Evolutionary conservation across 2,113 vertebrate genomes (phyloP), one percentile per base, ranked within the genome.

Genomic region (Chloebia gouldiae): DNA sequence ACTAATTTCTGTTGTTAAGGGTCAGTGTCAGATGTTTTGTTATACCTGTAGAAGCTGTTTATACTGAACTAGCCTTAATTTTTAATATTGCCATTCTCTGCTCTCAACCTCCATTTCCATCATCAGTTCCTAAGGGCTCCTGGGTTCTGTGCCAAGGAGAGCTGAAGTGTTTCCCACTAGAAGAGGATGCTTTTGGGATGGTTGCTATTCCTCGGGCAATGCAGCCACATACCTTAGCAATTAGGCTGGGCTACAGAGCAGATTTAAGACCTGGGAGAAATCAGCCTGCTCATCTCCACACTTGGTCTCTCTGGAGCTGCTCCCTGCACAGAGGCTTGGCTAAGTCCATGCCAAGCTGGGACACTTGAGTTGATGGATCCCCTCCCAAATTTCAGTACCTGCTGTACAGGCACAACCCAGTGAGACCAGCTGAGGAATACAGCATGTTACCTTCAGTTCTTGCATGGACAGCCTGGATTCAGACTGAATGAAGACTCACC

Each of bases 101-200:
- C 39, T 90, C 39, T 81, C 44, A 66, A n/a, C 16, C 6, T 81
- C 44, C 7, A 42, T 51, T 44, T 79, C 53, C 10, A n/a, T 24
- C 63, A 25, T 27, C 25, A n/a, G 5, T 69, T 80, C 25, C 30
- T 31, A 39, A 80, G 57, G 45, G 39, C 19, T 72, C 31, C 47
- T 66, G 59, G 31, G 20, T 27, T 13, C 42, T 1, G 6, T 49
- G 61, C 57, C 44, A 45, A 85, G 45, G 53, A 79, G 22, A 86
- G 22, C 44, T 51, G 37, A 81, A 53, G 59, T 13, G 69, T n/a
- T 92, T 85, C 79, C 54, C 71, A 63, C 2, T 1, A 50, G 39
- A 10, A 33, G 5, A 12, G 0, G 1, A 33, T 11, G 19, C 25
- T 37, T 37, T 25, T 27, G 35, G 54, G n/a, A 50, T 15, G 25